These are phyloP conservation scores for Alviniconcha marisindica DNA, from an alignment of 1,140 invertebrate genomes.

Conservation along the genomic window DNA sequence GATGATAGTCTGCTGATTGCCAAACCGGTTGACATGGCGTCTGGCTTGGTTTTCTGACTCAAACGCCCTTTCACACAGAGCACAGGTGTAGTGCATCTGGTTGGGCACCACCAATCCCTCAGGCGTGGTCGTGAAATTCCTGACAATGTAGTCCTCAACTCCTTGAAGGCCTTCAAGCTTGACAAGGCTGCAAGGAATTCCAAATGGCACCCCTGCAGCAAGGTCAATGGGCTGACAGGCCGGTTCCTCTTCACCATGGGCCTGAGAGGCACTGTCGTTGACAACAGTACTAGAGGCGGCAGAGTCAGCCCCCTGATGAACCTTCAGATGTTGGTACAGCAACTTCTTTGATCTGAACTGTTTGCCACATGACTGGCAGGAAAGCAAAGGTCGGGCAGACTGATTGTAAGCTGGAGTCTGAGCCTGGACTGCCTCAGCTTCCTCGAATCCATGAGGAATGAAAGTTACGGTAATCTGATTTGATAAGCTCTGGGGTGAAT, in stretches of 20 bases:
- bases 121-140: background rate
- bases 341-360: background rate
- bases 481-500: too few relatives aligned
- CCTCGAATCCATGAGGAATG: background rate
- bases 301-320: background rate
- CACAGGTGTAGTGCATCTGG: background rate
- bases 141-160: background rate
- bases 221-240: background rate
- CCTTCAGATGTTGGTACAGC: slow-evolving; percentile 3
- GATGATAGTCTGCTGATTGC: background rate
- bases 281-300: background rate
- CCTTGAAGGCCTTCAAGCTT: background rate
- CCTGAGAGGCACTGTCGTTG: background rate
- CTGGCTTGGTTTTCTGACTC: background rate
- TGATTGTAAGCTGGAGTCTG: too few relatives aligned
- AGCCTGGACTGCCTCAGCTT: too few relatives aligned
- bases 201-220: background rate
- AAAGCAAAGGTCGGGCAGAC: background rate
- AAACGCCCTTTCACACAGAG: slow-evolving; percentile 8
- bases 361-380: background rate
- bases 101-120: background rate
- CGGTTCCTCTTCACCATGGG: background rate
- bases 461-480: background rate
- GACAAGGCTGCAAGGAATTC: slow-evolving; percentile 1
- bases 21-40: background rate